These are phyloP conservation scores for Aricia artaxerxes DNA, from an alignment of 2,888 invertebrate genomes.

Conservation along the genomic window DNA sequence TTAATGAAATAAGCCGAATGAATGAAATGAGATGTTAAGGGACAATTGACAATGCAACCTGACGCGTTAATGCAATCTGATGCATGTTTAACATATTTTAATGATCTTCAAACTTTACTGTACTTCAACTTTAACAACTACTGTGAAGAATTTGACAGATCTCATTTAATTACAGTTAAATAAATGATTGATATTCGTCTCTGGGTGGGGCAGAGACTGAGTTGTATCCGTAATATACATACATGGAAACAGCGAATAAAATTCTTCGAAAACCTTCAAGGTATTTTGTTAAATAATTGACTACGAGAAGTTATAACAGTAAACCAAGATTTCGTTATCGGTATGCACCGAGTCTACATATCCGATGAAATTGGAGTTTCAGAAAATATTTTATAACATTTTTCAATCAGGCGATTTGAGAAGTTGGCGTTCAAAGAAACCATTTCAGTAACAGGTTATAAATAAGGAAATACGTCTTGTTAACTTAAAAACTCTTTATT, in stretches of 20 bases:
- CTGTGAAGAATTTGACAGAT: no score
- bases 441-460: not conserved
- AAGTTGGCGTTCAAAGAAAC: not conserved
- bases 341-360: not conserved
- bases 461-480: not conserved
- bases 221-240: not conserved
- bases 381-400: conserved; percentile 10
- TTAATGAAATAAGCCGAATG: no score
- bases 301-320: not conserved
- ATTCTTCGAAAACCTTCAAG: not conserved
- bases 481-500: not conserved
- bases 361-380: not conserved
- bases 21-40: no score
- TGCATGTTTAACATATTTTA: no score
- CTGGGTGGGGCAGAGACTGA: not conserved
- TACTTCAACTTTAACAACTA: no score
- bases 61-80: no score
- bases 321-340: not conserved
- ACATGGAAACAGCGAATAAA: not conserved
- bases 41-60: no score
- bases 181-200: no score
- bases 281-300: not conserved
- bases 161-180: no score
- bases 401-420: not conserved
- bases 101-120: no score